Percentiles rank a stretch among this genome's conserved stretches.
phyloP scores from a whole-genome alignment of 2,113 vertebrate genomes.

The Rallus limicola region DNA sequence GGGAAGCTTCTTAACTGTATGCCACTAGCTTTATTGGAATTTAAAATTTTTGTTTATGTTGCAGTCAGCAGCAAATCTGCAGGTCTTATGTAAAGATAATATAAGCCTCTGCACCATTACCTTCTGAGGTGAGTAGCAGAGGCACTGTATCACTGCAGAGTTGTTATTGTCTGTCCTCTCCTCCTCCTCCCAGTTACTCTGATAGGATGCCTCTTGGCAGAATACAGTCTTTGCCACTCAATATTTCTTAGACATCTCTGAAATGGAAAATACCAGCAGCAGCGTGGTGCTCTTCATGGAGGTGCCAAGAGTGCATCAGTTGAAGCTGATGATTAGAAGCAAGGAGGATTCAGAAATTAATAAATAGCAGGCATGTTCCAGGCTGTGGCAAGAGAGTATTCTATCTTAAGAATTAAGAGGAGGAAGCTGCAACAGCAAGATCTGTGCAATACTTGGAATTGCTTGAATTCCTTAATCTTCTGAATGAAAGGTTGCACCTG shows the following conservation, averaged over 20 bases:
- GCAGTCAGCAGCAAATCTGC: neutral
- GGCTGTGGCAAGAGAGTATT: neutral
- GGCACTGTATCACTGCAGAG: neutral
- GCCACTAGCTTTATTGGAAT: neutral
- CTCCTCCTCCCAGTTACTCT: neutral
- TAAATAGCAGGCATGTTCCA: neutral
- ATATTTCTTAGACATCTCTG: neutral
- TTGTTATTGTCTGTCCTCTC: rapidly evolving
- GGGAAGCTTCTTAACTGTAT: neutral
- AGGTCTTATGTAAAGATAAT: neutral
- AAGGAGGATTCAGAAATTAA: neutral
- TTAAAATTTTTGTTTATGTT: neutral
- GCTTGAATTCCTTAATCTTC: neutral
- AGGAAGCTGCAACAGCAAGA: neutral
- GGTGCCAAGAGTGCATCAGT: neutral
- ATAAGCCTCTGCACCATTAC: neutral
- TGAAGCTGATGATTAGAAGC: neutral
- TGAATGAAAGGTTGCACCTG: neutral
- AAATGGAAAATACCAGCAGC: neutral
- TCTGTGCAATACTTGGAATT: neutral
- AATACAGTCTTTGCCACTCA: neutral
- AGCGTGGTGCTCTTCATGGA: neutral
- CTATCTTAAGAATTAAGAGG: neutral
- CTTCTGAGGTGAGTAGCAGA: neutral
- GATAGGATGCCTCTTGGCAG: rapidly evolving